Base-by-base conservation (phyloP, 2,888 invertebrate species). In the Seira ritae region DNA sequence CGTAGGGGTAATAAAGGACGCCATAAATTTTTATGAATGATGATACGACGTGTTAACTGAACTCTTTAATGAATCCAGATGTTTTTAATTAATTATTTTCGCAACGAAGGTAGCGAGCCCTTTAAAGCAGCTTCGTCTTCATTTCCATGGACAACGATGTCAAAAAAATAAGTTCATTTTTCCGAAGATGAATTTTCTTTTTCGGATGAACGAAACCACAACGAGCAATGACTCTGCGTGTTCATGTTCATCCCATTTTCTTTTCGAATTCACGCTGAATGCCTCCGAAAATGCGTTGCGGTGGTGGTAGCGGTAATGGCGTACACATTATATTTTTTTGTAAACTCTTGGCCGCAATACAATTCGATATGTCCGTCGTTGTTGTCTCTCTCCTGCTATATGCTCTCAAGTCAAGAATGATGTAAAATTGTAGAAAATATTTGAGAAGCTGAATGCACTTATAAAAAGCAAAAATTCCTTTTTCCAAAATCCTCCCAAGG, bases 211-310 rank as follows among this genome's bases (percentile, higher is more conserved):
- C 42, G 55, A 82, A 77, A 73, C 82, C 82, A 77, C 73, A 82
- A 72, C 72, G 82, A 70, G 73, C 82, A 77, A 82, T 82, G 82
- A 82, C 82, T 77, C 70, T 62, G 23, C 69, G 10, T 8, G 22
- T 37, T 69, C 6, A 62, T 62, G 55, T 37, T 55, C 37, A 69
- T 74, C 24, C 65, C 31, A 17, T 68, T n/a, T 23, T 75, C 76
- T 19, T 62, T 24, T 72, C 68, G 62, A 82, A 77, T 82, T 82
- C 77, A 82, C 82, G 82, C 77, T 82, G 82, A 82, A 77, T 77
- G 82, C 82, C 42, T 55, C 82, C 31, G 82, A 82, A 82, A 82
- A 82, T 82, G 20, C 65, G 75, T 67, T 15, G 66, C 20, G 20
- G 66, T 22, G 22, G 20, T 66, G 66, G 20, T 66, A n/a, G n/a